Conservation (phyloP, 2,113 vertebrate species). For the Clarias magur region DNA sequence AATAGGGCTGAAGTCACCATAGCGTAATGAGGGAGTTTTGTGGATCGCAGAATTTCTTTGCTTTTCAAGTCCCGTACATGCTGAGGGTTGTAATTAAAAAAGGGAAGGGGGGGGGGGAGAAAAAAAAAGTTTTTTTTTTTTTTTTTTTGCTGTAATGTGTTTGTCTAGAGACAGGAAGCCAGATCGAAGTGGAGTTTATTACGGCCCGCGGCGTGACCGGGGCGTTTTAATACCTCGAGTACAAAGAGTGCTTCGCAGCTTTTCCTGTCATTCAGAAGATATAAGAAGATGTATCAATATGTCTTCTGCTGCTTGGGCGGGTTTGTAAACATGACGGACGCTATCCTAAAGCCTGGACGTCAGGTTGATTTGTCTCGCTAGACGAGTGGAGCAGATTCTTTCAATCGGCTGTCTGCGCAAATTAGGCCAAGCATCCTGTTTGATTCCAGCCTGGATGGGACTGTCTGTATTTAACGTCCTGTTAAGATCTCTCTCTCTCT, state of each 20-base stretch:
- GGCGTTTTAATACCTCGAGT: background rate
- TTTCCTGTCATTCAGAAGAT: background rate
- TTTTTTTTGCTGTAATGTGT: background rate
- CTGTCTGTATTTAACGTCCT: background rate
- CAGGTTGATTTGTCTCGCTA: background rate
- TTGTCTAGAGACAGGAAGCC: background rate
- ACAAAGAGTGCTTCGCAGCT: background rate
- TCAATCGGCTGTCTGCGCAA: background rate
- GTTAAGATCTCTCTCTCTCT: too few species aligned
- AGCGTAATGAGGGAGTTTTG: background rate
- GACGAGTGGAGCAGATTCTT: constrained; percentile 11
- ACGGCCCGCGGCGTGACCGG: constrained; percentile 21
- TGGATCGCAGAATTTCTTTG: background rate
- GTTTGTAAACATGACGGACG: background rate
- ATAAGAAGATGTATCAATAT: background rate
- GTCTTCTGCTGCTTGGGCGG: background rate
- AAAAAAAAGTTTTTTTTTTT: too few species aligned
- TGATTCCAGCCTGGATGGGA: background rate
- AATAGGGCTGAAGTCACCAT: background rate
- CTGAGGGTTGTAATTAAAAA: background rate
- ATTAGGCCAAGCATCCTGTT: background rate
- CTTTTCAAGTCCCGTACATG: background rate
- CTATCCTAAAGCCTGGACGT: background rate
- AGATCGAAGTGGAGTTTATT: background rate
- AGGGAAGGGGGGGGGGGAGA: too few species aligned